These are phyloP conservation scores for Phymatocera aterrima DNA, from an alignment of 2,888 invertebrate species.

Conservation along the genomic window DNA sequence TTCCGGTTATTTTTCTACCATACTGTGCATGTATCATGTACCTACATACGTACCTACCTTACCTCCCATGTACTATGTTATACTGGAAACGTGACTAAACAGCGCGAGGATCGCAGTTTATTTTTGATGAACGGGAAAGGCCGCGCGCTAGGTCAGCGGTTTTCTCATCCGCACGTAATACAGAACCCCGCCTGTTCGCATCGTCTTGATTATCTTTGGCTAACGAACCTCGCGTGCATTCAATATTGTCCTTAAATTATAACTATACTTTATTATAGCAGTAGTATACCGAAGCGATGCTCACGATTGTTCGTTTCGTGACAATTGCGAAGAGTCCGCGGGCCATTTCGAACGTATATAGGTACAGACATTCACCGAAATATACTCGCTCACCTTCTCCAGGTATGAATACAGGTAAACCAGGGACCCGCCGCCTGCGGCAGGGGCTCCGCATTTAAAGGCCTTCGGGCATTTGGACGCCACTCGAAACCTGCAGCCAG, in stretches of 20 bases:
- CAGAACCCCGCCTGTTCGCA: neutral
- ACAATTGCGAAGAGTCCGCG: too few relatives aligned
- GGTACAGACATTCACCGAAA: too few relatives aligned
- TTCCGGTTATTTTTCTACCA: too few relatives aligned
- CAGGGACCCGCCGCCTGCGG: constrained; percentile 14
- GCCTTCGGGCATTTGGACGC: constrained; percentile 10
- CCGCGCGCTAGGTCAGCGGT: neutral
- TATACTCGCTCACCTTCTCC: too few relatives aligned
- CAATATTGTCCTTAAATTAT: too few relatives aligned
- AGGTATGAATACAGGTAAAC: constrained; percentile 39
- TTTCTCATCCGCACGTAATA: neutral
- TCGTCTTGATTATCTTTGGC: neutral
- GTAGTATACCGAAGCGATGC: too few relatives aligned
- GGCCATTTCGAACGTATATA: too few relatives aligned
- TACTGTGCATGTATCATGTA: neutral
- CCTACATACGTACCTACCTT: neutral
- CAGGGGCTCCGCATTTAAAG: neutral
- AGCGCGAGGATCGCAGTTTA: neutral
- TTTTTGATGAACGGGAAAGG: neutral
- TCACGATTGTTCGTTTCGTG: too few relatives aligned
- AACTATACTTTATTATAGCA: too few relatives aligned
- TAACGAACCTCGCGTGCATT: neutral
- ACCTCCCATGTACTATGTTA: too few relatives aligned
- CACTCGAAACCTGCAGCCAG: neutral
- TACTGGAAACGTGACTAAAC: neutral